A percentile compares a stretch with the other conserved stretches of the same genome.
Evolutionary conservation across 2,888 invertebrate genomes (phyloP).

Genomic region (Drosophila bunnanda): DNA sequence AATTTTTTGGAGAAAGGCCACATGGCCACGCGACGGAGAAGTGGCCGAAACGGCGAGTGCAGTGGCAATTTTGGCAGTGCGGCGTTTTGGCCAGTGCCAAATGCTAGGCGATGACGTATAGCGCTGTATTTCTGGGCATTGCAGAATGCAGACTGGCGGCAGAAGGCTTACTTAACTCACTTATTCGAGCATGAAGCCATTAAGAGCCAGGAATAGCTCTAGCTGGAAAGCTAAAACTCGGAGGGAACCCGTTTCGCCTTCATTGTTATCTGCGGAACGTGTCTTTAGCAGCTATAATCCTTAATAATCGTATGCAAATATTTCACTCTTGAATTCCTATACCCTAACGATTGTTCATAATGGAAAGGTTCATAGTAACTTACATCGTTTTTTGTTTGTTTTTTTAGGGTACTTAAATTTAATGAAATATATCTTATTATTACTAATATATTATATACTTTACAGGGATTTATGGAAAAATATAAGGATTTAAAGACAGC

Average conservation of each 20-base stretch:
- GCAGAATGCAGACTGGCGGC: slow-evolving; percentile 12
- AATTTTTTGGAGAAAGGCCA: slow-evolving; percentile 77
- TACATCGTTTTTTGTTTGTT: neutral
- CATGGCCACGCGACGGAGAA: slow-evolving; percentile 6
- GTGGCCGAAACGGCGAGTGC: slow-evolving; percentile 11
- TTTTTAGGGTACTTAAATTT: neutral
- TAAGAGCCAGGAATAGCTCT: slow-evolving; percentile 13
- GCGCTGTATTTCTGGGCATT: slow-evolving; percentile 52
- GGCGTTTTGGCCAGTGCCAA: slow-evolving; percentile 17
- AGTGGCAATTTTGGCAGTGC: slow-evolving; percentile 21
- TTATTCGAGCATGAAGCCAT: slow-evolving; percentile 50
- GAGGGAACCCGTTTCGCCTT: slow-evolving; percentile 55
- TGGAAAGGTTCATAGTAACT: neutral
- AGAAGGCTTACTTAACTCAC: slow-evolving; percentile 59
- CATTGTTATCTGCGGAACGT: slow-evolving; percentile 53
- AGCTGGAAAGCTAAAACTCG: slow-evolving; percentile 21
- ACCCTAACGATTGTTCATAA: neutral
- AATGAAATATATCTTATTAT: neutral
- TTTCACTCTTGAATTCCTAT: slow-evolving; percentile 18
- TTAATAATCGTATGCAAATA: slow-evolving; percentile 23
- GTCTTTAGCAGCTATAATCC: slow-evolving; percentile 20
- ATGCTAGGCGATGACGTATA: slow-evolving; percentile 62
- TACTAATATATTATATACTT: too few species aligned
- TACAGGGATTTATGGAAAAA: too few species aligned
- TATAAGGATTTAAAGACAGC: too few species aligned